Evolutionary conservation across 2,113 vertebrate genomes (phyloP).

Genomic region (Copsychus sechellarum): DNA sequence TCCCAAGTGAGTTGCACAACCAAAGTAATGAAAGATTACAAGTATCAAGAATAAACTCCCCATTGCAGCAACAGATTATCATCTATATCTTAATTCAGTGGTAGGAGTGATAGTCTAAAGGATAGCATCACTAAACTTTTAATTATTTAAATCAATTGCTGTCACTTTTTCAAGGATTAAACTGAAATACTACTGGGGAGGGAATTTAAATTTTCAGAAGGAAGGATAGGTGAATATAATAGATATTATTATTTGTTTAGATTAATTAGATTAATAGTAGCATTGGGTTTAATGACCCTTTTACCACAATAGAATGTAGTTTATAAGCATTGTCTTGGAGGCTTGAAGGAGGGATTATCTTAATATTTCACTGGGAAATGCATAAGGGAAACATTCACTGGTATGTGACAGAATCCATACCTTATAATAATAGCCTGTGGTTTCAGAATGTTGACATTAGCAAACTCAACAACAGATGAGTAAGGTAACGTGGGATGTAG

Average conservation of each 20-base stretch:
- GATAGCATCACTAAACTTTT: background rate
- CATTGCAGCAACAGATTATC: background rate
- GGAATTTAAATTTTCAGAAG: background rate
- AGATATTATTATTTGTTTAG: background rate
- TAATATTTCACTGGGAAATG: background rate
- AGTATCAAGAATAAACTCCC: background rate
- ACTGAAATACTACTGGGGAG: background rate
- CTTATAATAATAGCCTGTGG: background rate
- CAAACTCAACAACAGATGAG: background rate
- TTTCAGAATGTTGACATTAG: background rate
- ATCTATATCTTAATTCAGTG: background rate
- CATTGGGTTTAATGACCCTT: background rate
- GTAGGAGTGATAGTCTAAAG: background rate
- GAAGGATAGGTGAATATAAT: background rate
- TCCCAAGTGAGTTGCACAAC: background rate
- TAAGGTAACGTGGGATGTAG: background rate
- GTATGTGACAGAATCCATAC: background rate
- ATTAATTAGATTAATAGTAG: background rate
- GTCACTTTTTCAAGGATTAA: background rate
- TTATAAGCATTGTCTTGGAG: background rate
- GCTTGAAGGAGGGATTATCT: background rate
- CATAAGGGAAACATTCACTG: background rate
- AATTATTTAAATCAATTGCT: background rate
- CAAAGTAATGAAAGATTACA: background rate
- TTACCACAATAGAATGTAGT: background rate